Conservation (phyloP, 2,797 vertebrate genomes). For the Danio kyathit region DNA sequence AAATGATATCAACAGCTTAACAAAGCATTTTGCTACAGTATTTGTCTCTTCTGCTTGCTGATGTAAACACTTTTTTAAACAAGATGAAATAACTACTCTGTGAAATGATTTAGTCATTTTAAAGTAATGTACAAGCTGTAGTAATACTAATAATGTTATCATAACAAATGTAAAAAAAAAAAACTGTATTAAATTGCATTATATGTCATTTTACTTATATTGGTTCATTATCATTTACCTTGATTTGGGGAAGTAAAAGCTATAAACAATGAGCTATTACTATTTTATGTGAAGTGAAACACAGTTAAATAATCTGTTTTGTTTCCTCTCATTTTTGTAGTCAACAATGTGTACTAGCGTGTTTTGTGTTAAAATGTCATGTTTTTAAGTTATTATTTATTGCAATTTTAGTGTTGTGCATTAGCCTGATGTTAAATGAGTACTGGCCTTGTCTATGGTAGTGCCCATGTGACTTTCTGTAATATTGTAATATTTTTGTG, state of each 20-base stretch:
- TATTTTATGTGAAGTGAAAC: neutral
- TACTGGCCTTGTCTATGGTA: neutral
- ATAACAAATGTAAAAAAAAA: too few species aligned
- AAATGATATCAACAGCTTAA: neutral
- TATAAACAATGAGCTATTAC: too few species aligned
- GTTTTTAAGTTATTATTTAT: neutral
- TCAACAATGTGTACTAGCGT: neutral
- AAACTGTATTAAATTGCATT: too few species aligned
- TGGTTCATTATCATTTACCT: too few species aligned
- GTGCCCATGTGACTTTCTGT: neutral
- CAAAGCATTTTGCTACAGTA: neutral
- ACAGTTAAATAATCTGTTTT: too few species aligned
- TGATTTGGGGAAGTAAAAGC: too few species aligned
- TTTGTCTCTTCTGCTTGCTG: neutral
- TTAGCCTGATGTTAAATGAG: neutral
- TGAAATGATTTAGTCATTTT: neutral
- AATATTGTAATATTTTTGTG: neutral
- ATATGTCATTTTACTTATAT: neutral
- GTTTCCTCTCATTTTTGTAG: neutral
- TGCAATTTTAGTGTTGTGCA: neutral
- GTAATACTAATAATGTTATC: neutral
- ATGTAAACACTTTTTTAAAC: neutral
- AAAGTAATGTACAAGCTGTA: neutral
- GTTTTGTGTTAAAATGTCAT: neutral
- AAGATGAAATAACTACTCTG: neutral